Evolutionary conservation across 2,888 invertebrate species (phyloP).

Genomic region (Perizoma flavofasciatum): DNA sequence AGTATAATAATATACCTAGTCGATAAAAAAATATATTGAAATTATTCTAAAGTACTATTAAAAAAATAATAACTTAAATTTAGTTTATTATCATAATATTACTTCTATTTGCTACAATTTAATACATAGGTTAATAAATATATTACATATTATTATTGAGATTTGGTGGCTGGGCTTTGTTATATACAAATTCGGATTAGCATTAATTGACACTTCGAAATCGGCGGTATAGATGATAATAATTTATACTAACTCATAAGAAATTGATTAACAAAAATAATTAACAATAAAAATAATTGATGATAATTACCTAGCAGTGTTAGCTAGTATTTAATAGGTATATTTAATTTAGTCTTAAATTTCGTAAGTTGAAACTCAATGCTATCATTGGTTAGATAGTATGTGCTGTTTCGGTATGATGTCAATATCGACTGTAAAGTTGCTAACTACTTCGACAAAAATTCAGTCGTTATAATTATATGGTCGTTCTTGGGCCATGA

Average conservation of each 20-base stretch:
- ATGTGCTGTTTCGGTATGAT: slow-evolving; percentile 23
- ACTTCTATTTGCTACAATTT: too few species aligned
- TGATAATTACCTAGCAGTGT: not conserved
- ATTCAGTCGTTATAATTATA: not conserved
- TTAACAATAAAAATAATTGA: not conserved
- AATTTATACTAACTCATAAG: too few species aligned
- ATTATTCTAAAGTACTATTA: not conserved
- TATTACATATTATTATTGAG: not conserved
- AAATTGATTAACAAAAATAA: too few species aligned
- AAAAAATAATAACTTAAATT: too few species aligned
- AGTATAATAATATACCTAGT: slow-evolving; percentile 13
- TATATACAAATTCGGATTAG: slow-evolving; percentile 30
- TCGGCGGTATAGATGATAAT: slow-evolving; percentile 10
- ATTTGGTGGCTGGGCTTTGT: slow-evolving; percentile 7
- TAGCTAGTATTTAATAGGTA: not conserved
- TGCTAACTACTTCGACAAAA: not conserved
- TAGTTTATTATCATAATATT: too few species aligned
- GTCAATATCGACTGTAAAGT: not conserved
- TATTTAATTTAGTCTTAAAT: too few species aligned
- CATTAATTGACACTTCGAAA: slow-evolving; percentile 33
- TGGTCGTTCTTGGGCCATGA: slow-evolving; percentile 12
- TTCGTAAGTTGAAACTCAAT: slow-evolving; percentile 22
- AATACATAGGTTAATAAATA: too few species aligned
- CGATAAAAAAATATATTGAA: not conserved
- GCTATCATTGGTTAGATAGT: slow-evolving; percentile 29